Evolutionary conservation across 2,888 invertebrate genomes (phyloP).

Genomic region (Dryobota labecula): DNA sequence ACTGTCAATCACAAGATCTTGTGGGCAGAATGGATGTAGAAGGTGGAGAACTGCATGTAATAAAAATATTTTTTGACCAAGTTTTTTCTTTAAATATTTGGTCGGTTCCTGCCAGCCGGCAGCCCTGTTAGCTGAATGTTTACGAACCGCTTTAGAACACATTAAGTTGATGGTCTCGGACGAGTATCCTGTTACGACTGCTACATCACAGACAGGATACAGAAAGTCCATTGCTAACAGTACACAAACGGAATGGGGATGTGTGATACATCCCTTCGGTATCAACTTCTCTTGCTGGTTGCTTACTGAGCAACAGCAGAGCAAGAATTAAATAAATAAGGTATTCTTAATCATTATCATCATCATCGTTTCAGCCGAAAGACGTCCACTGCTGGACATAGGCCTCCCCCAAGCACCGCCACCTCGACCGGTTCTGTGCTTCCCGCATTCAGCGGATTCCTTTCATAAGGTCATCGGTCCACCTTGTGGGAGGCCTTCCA

Average conservation of each 20-base stretch:
- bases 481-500: too few relatives aligned
- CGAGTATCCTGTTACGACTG: slow-evolving; percentile 35
- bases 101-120: background rate
- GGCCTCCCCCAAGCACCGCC: too few relatives aligned
- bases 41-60: background rate
- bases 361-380: too few relatives aligned
- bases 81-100: background rate
- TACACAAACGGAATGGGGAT: background rate
- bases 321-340: too few relatives aligned
- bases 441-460: too few relatives aligned
- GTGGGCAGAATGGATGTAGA: too few relatives aligned
- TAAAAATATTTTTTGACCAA: background rate
- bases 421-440: too few relatives aligned
- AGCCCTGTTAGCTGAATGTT: slow-evolving; percentile 31
- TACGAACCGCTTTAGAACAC: slow-evolving; percentile 51
- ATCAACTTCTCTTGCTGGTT: background rate
- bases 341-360: background rate
- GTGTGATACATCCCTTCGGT: background rate
- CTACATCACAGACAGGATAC: background rate
- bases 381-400: too few relatives aligned
- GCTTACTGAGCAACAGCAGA: too few relatives aligned
- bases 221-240: slow-evolving; percentile 4
- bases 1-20: background rate
- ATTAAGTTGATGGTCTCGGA: slow-evolving; percentile 56
- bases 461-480: too few relatives aligned